Conservation (phyloP, 2,888 invertebrate genomes). For the Eupithecia inturbata region DNA sequence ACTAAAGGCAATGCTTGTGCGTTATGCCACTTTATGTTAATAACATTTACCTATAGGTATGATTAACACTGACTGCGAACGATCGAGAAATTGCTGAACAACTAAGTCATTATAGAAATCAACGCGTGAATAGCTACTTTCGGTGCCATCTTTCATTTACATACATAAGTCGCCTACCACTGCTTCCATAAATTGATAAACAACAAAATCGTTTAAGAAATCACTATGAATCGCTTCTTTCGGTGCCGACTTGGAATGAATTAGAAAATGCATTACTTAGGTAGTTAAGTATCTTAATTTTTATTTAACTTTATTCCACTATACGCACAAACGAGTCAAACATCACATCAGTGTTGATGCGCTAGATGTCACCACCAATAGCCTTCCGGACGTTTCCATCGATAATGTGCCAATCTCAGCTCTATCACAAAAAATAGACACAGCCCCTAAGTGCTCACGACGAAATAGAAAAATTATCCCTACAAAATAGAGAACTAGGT, state of each 20-base stretch:
- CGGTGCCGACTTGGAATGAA: not conserved
- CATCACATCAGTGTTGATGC: too few species aligned
- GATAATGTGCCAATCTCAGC: too few species aligned
- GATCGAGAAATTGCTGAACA: not conserved
- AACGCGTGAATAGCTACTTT: too few species aligned
- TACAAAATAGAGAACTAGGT: too few species aligned
- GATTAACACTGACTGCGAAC: not conserved
- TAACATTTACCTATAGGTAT: not conserved
- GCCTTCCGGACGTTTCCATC: too few species aligned
- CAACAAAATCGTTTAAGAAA: not conserved
- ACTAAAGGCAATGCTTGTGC: conserved; percentile 27
- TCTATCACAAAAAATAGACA: too few species aligned
- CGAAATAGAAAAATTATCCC: too few species aligned
- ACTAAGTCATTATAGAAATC: too few species aligned
- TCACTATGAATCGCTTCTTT: not conserved
- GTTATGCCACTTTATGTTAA: conserved; percentile 20
- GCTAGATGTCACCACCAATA: too few species aligned
- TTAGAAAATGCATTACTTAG: not conserved
- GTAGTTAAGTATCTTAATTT: not conserved
- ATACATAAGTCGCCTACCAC: not conserved
- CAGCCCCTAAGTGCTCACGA: too few species aligned
- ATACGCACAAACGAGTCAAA: too few species aligned
- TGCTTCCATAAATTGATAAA: not conserved
- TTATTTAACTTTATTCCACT: too few species aligned
- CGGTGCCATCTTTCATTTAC: not conserved